A percentile compares a stretch with the other conserved stretches of the same genome.
These are phyloP conservation scores for Toxotes jaculatrix DNA, from an alignment of 2,113 vertebrate genomes.

Conservation along the genomic window DNA sequence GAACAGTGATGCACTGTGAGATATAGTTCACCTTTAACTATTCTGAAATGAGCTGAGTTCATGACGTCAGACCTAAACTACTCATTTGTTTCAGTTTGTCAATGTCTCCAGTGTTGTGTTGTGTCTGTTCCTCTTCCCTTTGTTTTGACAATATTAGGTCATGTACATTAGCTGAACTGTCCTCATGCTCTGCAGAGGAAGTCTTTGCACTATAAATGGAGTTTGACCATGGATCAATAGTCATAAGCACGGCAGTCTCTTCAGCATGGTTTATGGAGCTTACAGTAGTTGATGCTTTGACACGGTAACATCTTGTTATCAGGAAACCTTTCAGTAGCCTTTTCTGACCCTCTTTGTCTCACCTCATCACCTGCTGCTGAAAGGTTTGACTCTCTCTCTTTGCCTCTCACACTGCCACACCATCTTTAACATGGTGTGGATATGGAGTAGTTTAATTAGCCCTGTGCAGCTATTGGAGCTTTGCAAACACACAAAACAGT, in stretches of 20 bases:
- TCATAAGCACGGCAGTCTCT: too few species aligned
- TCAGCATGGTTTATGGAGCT: neutral
- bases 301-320: constrained; percentile 17
- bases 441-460: neutral
- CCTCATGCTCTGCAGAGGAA: neutral
- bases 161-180: neutral
- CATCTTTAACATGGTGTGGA: neutral
- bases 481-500: neutral
- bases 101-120: neutral
- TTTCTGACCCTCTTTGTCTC: constrained; percentile 50
- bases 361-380: constrained; percentile 37
- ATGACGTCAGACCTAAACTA: neutral
- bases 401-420: constrained; percentile 12
- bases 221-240: neutral
- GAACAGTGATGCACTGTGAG: neutral
- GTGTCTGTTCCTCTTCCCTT: neutral
- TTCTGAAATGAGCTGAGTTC: neutral
- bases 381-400: constrained; percentile 14
- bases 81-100: neutral
- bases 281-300: neutral
- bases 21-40: neutral
- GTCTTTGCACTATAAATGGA: neutral
- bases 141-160: neutral
- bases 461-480: neutral
- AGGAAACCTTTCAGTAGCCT: constrained; percentile 44